Evolutionary conservation across 2,888 invertebrate genomes (phyloP), one percentile per base, ranked within the genome.

Genomic region (Dione juno): DNA sequence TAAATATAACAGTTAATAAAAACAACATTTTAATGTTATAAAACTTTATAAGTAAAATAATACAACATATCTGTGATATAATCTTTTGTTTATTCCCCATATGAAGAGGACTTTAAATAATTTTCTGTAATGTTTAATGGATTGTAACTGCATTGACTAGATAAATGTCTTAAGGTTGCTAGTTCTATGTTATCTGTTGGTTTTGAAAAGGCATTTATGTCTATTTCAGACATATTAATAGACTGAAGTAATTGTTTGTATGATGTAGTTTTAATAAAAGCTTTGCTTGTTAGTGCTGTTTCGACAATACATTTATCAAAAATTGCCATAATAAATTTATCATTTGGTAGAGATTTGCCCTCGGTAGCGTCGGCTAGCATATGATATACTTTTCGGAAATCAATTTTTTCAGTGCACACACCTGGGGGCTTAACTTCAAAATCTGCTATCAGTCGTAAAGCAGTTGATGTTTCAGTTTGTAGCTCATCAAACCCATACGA

Each of bases 291-390:
- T 21, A 88, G 75, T 0, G 87, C 88, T 2, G 90, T 84, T 71
- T 92, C 90, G 43, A 86, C 53, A n/a, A 90, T 75, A 78, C 89
- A 88, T 74, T 85, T 87, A 72, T 84, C 82, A 6, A 92, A 69
- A 1, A 88, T 67, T 5, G 82, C 73, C 52, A 79, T 73, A 0
- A 78, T 72, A 1, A 76, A 64, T 40, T 77, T 78, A 68, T 90
- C 83, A 10, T 82, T 76, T 1, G 75, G 70, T 9, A 90, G 65
- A 11, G 83, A 68, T 79, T 90, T 90, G 0, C 92, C 93, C 75
- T 90, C 89, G 77, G 92, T 79, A 5, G 91, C 88, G 77, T 89
- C 87, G 0, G 91, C 91, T 53, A 93, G 72, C 64, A 82, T 79
- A 63, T 84, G 81, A 73, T 93, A 93, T 13, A 90, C 74, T 16